phyloP scores from a whole-genome alignment of 2,113 vertebrate species.

The Microtus richardsoni region DNA sequence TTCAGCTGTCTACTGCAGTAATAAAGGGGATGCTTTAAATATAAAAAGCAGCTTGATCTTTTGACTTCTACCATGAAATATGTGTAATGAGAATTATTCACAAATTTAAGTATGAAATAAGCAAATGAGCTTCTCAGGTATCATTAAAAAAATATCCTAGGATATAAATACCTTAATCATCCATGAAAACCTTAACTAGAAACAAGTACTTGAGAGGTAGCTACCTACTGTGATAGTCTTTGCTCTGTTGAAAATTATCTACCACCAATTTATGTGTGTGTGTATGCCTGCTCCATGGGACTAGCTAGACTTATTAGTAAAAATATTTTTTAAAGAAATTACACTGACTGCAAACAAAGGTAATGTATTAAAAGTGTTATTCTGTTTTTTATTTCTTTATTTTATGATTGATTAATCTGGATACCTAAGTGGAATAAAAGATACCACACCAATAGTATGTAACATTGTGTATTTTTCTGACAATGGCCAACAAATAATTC shows the following conservation, averaged over 20 bases:
- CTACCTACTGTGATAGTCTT: neutral
- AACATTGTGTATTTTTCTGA: neutral
- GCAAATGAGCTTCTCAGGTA: conserved; percentile 52
- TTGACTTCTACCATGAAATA: conserved; percentile 50
- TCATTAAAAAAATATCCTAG: conserved; percentile 39
- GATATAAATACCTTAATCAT: conserved; percentile 29
- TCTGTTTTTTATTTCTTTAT: neutral
- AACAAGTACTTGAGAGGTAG: conserved; percentile 24
- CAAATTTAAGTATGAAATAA: conserved; percentile 60
- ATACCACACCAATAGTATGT: conserved; percentile 12
- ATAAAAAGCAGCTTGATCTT: conserved; percentile 59
- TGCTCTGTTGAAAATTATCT: neutral
- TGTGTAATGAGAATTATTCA: conserved; percentile 59
- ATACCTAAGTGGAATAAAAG: neutral
- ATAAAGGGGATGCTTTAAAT: conserved; percentile 51
- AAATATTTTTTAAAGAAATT: conserved; percentile 36
- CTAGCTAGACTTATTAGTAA: neutral
- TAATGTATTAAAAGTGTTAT: neutral
- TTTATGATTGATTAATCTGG: conserved; percentile 30
- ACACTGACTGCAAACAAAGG: neutral
- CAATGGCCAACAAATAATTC: neutral
- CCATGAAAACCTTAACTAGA: neutral
- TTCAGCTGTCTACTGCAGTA: conserved; percentile 12
- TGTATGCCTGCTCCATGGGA: neutral
- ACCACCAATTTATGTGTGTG: neutral